Conservation (phyloP, 2,113 vertebrate species). For the Leptobrachium ailaonicum region DNA sequence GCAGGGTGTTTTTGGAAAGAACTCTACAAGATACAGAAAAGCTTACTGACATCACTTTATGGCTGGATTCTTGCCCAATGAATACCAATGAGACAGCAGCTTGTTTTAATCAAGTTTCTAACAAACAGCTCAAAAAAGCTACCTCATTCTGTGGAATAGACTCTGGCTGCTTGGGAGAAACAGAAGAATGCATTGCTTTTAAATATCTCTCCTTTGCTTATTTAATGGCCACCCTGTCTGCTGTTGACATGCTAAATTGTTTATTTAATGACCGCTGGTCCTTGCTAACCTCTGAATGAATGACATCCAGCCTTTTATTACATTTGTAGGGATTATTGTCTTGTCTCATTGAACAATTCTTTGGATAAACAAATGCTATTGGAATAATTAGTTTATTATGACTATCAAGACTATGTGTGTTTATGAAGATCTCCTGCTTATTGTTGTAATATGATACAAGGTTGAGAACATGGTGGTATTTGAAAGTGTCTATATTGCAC, state of each 20-base stretch:
- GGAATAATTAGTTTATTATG: too few relatives aligned
- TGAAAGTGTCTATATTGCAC: too few relatives aligned
- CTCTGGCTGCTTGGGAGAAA: slow-evolving; percentile 24
- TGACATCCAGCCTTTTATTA: neutral
- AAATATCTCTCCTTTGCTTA: slow-evolving; percentile 10
- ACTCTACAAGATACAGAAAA: slow-evolving; percentile 56
- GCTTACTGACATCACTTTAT: slow-evolving; percentile 61
- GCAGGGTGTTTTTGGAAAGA: slow-evolving; percentile 54
- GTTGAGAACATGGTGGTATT: too few relatives aligned
- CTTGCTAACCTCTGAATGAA: neutral
- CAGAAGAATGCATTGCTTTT: slow-evolving; percentile 35
- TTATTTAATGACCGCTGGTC: slow-evolving; percentile 8
- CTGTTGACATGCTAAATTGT: slow-evolving; percentile 23
- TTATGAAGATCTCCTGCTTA: too few relatives aligned
- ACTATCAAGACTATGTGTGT: too few relatives aligned
- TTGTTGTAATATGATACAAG: too few relatives aligned
- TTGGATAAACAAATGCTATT: too few relatives aligned
- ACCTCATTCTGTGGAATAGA: slow-evolving; percentile 37
- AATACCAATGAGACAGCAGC: slow-evolving; percentile 54
- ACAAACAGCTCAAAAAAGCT: slow-evolving; percentile 47
- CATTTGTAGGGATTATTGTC: neutral
- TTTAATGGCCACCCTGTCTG: slow-evolving; percentile 43
- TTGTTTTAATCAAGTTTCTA: slow-evolving; percentile 59
- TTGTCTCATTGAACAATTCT: too few relatives aligned
- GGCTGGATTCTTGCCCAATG: slow-evolving; percentile 46